Evolutionary conservation across 2,797 vertebrate genomes (phyloP).

Genomic region (Sebastes itinus): DNA sequence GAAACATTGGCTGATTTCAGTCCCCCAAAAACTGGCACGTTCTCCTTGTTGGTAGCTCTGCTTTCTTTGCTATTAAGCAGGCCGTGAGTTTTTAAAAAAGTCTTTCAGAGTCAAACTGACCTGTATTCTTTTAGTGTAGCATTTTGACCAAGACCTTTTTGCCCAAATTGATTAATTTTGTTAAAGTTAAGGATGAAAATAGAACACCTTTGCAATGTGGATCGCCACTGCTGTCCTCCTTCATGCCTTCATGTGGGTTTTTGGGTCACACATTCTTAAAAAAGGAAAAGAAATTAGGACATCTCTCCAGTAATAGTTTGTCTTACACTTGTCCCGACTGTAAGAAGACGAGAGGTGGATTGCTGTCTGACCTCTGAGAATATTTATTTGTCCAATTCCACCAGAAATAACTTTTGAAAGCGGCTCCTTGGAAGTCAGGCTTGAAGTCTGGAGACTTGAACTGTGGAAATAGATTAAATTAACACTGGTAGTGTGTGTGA

Average conservation of each 20-base stretch:
- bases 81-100: background rate
- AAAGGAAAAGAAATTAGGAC: constrained; percentile 51
- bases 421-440: background rate
- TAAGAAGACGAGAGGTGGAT: background rate
- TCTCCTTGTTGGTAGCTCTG: background rate
- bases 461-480: constrained; percentile 1
- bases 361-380: background rate
- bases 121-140: background rate
- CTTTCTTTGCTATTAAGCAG: constrained; percentile 20
- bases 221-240: constrained; percentile 17
- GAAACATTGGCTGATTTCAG: constrained; percentile 56
- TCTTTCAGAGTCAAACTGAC: constrained; percentile 14
- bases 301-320: constrained; percentile 24
- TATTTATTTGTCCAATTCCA: constrained; percentile 24
- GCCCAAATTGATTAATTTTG: background rate
- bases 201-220: constrained; percentile 9
- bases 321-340: background rate
- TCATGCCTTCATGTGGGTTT: constrained; percentile 31
- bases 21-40: background rate
- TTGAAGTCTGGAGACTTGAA: constrained; percentile 16
- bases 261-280: constrained; percentile 43
- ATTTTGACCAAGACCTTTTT: constrained; percentile 2
- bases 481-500: background rate
- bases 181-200: constrained; percentile 22
- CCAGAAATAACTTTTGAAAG: constrained; percentile 26